Percentiles rank a stretch among this genome's conserved stretches.
phyloP scores from a whole-genome alignment of 2,797 vertebrate species.

The Anguilla pacifica region DNA sequence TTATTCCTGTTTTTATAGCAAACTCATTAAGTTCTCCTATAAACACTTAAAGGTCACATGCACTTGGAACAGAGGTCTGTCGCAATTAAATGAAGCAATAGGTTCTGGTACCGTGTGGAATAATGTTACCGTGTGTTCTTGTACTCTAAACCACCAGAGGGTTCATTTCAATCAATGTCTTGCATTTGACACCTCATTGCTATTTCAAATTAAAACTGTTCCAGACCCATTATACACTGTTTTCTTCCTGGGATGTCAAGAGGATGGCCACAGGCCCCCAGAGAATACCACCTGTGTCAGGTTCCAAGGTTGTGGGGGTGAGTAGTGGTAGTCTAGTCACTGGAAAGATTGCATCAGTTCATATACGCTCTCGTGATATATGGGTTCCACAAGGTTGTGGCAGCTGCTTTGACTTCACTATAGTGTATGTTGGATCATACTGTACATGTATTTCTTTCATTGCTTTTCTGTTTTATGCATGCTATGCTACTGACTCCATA shows the following conservation, averaged over 20 bases:
- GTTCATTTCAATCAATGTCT: constrained; percentile 9
- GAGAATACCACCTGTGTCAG: not conserved
- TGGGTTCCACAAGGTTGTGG: not conserved
- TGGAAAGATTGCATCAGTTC: not conserved
- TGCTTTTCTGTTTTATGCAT: not conserved
- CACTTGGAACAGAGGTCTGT: not conserved
- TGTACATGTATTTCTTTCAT: not conserved
- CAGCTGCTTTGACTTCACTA: not conserved
- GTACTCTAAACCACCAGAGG: not conserved
- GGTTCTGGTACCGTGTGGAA: not conserved
- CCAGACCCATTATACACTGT: not conserved
- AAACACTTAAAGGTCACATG: constrained; percentile 4
- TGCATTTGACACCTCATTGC: constrained; percentile 13
- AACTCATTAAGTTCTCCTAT: not conserved
- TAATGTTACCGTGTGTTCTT: not conserved
- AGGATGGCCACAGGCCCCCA: not conserved
- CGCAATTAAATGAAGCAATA: constrained; percentile 8
- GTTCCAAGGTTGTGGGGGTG: not conserved
- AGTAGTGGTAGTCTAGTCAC: not conserved
- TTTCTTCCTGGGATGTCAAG: not conserved
- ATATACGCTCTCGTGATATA: not conserved
- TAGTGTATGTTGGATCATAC: not conserved
- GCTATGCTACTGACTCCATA: not conserved
- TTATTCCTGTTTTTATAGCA: constrained; percentile 1
- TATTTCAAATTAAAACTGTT: constrained; percentile 6